Evolutionary conservation across 2,113 vertebrate genomes (phyloP).

Genomic region (Mionectes macconnelli): DNA sequence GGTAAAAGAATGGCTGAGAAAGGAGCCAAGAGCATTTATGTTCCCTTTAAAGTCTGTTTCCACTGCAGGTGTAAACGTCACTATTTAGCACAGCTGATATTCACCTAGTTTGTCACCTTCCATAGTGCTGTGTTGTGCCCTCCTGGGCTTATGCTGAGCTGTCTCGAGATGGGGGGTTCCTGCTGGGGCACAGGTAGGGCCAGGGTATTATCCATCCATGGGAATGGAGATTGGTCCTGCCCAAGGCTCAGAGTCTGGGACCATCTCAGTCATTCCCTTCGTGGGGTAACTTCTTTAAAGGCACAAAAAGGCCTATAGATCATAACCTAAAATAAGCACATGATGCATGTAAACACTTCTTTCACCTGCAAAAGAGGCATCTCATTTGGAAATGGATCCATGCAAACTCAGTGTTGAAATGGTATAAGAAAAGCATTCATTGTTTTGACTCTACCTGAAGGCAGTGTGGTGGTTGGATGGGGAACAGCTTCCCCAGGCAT

Average conservation of each 20-base stretch:
- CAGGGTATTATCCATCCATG: background rate
- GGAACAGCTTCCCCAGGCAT: background rate
- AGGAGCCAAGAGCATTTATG: background rate
- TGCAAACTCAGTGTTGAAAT: background rate
- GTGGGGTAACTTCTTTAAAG: background rate
- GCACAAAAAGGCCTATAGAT: background rate
- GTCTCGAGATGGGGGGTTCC: background rate
- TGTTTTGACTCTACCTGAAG: background rate
- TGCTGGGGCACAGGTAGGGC: background rate
- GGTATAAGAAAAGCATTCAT: background rate
- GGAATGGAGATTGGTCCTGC: background rate
- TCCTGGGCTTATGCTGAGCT: background rate
- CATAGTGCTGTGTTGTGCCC: background rate
- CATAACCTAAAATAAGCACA: background rate
- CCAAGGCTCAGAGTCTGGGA: background rate
- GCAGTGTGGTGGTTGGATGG: rapidly evolving
- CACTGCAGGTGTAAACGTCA: background rate
- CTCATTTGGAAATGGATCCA: background rate
- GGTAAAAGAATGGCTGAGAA: background rate
- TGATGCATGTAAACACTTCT: background rate
- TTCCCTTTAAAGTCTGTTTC: background rate
- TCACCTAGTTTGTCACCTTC: background rate
- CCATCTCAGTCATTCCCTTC: background rate
- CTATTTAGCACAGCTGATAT: background rate
- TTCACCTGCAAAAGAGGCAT: background rate